Conservation (phyloP, 2,797 vertebrate genomes). For the Geotria australis region DNA sequence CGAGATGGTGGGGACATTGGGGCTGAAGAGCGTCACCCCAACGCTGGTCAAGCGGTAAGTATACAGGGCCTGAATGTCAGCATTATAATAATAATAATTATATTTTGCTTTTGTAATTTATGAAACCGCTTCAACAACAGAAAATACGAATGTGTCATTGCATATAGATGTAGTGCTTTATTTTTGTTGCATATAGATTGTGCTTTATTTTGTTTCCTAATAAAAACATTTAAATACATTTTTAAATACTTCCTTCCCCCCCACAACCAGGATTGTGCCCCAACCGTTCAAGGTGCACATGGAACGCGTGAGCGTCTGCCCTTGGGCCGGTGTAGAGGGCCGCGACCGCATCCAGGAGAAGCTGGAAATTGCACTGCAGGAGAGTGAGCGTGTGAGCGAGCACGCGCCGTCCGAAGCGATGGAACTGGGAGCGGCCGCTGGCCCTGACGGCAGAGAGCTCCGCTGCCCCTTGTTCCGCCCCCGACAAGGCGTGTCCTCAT, state of each 20-base stretch:
- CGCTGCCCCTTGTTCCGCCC: slow-evolving; percentile 35
- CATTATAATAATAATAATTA: no score
- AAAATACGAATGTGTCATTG: no score
- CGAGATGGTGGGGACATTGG: no score
- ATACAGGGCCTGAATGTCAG: not conserved
- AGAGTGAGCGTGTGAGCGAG: slow-evolving; percentile 20
- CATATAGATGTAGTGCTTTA: no score
- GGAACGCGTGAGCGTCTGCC: slow-evolving; percentile 7
- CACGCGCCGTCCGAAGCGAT: not conserved
- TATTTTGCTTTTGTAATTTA: no score
- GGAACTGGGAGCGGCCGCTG: not conserved
- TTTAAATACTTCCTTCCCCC: no score
- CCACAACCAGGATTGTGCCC: slow-evolving; percentile 23
- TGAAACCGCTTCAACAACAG: no score
- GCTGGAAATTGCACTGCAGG: slow-evolving; percentile 50
- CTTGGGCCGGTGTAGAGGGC: no score
- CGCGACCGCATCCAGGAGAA: slow-evolving; percentile 17
- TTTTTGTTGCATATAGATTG: no score
- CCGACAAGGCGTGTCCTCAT: slow-evolving; percentile 25
- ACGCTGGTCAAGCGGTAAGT: slow-evolving; percentile 36
- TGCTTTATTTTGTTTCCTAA: no score
- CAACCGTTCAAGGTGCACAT: slow-evolving; percentile 48
- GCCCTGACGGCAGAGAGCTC: slow-evolving; percentile 18
- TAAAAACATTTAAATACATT: no score
- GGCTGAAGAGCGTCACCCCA: slow-evolving; percentile 6